Evolutionary conservation across 1,140 invertebrate genomes (phyloP), one percentile per base, ranked within the genome.

Genomic region (Neodiprion virginianus): DNA sequence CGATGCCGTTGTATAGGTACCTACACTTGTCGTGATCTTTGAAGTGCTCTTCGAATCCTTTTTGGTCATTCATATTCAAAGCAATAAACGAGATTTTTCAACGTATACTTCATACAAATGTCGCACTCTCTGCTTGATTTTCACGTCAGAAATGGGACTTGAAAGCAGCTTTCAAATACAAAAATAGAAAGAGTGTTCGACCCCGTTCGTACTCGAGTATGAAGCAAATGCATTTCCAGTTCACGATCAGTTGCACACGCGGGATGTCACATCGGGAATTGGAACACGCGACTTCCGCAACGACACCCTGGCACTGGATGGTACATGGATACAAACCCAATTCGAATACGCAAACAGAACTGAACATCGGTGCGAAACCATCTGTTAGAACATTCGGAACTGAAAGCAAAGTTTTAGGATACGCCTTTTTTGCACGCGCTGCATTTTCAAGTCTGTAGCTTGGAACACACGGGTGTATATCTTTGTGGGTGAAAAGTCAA

Each of bases 141-240:
- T 61, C 11, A 17, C 53, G 53, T 61, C n/a, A 61, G 53, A 61
- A 61, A 17, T 61, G 53, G 53, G n/a, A 61, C 4, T 61, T 61
- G 53, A 61, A 61, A 61, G 53, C 53, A 61, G 53, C 53, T 61
- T 61, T 61, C 53, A 61, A 8, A 61, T 61, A 61, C 53, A 17
- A 61, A 61, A 61, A 61, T 61, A 61, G 8, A 17, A 61, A 61
- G 53, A 61, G 8, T 17, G n/a, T 61, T 61, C n/a, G 53, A 61
- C 53, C 53, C n/a, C 53, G n/a, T 61, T 61, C 11, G n/a, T 61
- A 17, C 53, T 61, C 8, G 53, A 61, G 5, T 61, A 61, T 61
- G 53, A 61, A 61, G 53, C 53, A 61, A 61, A 17, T 61, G 53
- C 53, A 61, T 61, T 61, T 61, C 53, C 53, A 61, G 53, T 61